A percentile compares a stretch with the other conserved stretches of the same genome.
Conservation (phyloP, 2,888 invertebrate species). For the Idaea aversata region DNA sequence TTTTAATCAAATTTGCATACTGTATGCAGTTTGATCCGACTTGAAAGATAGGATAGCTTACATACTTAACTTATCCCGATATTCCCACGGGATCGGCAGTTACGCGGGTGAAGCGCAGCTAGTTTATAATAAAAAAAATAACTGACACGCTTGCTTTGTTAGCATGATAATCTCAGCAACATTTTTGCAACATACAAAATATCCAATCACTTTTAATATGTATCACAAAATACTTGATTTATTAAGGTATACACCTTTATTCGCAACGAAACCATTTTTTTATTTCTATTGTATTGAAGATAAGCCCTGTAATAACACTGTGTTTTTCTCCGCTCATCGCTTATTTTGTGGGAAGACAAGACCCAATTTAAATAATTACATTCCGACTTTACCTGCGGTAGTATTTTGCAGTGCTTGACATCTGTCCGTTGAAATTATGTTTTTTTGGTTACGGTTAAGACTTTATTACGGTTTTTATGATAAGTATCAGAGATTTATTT, state of each 20-base stretch:
- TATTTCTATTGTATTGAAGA: neutral
- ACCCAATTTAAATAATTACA: neutral
- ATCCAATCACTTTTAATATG: neutral
- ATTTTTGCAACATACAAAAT: too few species aligned
- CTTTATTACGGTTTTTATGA: neutral
- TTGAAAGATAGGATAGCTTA: too few species aligned
- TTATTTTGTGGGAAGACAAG: slow-evolving; percentile 1
- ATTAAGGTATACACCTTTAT: too few species aligned
- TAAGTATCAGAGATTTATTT: neutral
- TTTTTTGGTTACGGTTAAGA: neutral
- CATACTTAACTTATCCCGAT: too few species aligned
- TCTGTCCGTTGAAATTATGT: neutral
- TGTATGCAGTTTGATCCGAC: too few species aligned
- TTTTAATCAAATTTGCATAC: too few species aligned
- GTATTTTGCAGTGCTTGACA: slow-evolving; percentile 1
- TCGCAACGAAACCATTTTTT: neutral
- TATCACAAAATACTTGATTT: neutral
- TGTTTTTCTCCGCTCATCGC: neutral
- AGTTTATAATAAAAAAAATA: too few species aligned
- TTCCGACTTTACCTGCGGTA: neutral
- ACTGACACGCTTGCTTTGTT: too few species aligned
- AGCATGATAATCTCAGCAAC: too few species aligned
- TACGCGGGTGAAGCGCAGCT: too few species aligned
- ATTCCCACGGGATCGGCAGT: too few species aligned
- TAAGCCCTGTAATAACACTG: neutral